Evolutionary conservation across 2,113 vertebrate species (phyloP).

Genomic region (Hypocryptadius cinnamomeus): DNA sequence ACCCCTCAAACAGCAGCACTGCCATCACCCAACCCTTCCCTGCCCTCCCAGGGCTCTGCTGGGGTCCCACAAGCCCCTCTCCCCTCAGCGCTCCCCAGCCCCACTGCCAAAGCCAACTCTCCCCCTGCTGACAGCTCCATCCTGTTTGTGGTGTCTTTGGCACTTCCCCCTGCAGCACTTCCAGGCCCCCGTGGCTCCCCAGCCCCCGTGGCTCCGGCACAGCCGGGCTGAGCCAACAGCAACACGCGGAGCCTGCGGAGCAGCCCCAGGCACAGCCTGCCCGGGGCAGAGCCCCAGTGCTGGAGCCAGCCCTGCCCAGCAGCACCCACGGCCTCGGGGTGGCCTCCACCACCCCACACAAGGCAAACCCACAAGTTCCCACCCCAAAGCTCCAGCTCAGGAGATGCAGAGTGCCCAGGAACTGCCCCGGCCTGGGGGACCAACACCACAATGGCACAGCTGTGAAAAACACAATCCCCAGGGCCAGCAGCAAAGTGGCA

Average conservation of each 20-base stretch:
- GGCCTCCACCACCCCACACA: neutral
- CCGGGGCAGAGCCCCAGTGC: rapidly evolving
- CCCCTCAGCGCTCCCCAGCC: neutral
- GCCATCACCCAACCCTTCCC: neutral
- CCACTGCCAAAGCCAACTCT: neutral
- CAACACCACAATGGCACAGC: neutral
- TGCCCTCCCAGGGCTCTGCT: neutral
- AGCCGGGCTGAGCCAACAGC: neutral
- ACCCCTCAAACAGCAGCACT: neutral
- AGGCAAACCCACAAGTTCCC: neutral
- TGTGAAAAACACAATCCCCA: neutral
- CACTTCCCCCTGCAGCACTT: neutral
- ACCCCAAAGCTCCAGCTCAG: neutral
- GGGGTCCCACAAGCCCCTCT: neutral
- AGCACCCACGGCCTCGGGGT: rapidly evolving
- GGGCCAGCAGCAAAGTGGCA: neutral
- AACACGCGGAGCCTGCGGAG: neutral
- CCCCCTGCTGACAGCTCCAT: slow-evolving; percentile 10
- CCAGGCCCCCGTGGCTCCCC: neutral
- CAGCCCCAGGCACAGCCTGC: neutral
- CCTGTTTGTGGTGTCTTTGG: slow-evolving; percentile 30
- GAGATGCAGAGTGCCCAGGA: neutral
- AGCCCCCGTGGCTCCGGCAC: neutral
- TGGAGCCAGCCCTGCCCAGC: neutral
- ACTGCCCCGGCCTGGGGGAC: rapidly evolving